Base-by-base conservation (phyloP, 1,140 invertebrate species). In the Rhopalosiphum padi region DNA sequence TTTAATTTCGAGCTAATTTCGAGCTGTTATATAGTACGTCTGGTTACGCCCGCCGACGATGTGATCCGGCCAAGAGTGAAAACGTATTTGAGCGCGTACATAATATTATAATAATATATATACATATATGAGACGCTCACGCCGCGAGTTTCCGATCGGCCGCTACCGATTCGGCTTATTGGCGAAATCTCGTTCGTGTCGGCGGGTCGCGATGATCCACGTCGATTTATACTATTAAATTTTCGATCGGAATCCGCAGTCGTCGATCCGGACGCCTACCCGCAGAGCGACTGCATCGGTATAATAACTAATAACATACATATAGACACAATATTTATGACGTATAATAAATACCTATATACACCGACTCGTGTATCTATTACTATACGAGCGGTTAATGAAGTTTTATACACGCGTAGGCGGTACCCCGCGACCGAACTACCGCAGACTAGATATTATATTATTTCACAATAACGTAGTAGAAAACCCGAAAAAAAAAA, bases 161-260 rank as follows among this genome's bases (percentile, higher is more conserved):
- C 35, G 82, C 37, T 83, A 83, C 82, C 82, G 82, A 83, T 83
- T 83, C 37, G 35, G 23, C 30, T 18, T 83, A 83, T 83, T 83
- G 82, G 82, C 82, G 35, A 37, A 83, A 83, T 83, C 37, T 83
- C 82, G 35, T 22, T 82, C 77, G 30, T 60, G 30, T 5, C 60
- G 60, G 30, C 60, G 30, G 30, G 15, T 18, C 60, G 60, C 60
- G 60, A 77, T 77, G 60, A 77, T 77, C 60, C 60, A 77, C n/a
- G 60, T n/a, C 60, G 60, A 77, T 77, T 77, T 77, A 77, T 77
- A 41, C 41, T 77, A 77, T 77, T 77, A n/a, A 77, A 77, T 77
- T 77, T n/a, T 77, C 60, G 60, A 77, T 77, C 60, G 60, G 60
- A 77, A 77, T n/a, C 60, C 60, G 60, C 60, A 18, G 11, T 77